Evolutionary conservation across 2,113 vertebrate species (phyloP), one percentile per base, ranked within the genome.

Genomic region (Chaetops frenatus): DNA sequence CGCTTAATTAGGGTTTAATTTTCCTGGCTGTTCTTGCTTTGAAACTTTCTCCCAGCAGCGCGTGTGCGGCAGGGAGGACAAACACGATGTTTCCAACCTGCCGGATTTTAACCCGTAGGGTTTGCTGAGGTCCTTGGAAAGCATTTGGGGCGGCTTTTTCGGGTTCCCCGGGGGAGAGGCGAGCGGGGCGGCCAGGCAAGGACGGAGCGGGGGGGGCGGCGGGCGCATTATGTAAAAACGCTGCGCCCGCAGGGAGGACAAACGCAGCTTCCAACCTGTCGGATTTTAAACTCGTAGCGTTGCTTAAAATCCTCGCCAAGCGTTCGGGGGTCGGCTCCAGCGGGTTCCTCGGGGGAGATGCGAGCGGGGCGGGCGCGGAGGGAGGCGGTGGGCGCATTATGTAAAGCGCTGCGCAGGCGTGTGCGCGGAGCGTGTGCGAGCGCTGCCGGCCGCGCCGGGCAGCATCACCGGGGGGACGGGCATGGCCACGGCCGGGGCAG

Each of bases 1-100:
- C 36, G 0, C 13, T 77, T 90, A 86, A 93, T 90, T 76, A 65
- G 74, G 71, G 58, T 76, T 90, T 77, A 15, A 53, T 97, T 95
- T 88, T 90, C 88, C 58, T 27, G 50, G 3, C 87, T 12, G 29
- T 56, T 91, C 87, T 13, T n/a, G 65, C 73, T 88, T 51, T 4
- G 3, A 86, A 90, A 87, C 88, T 90, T 88, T 78, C 92, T 60
- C 76, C 47, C 29, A 8, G 61, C 51, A 15, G 66, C 42, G 35
- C 9, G 88, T 15, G 91, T 18, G 10, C 24, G 2, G 3, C 11
- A 0, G 60, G 33, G 27, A 38, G 36, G 53, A 35, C 9, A 56
- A 53, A 53, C 2, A 7, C 8, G 5, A 1, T 4, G 53, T 60
- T 36, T 27, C 5, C 79, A 28, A 28, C 73, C 77, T 18, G 92